Evolutionary conservation across 2,113 vertebrate genomes (phyloP), one percentile per base, ranked within the genome.

Genomic region (Bubalus kerabau): DNA sequence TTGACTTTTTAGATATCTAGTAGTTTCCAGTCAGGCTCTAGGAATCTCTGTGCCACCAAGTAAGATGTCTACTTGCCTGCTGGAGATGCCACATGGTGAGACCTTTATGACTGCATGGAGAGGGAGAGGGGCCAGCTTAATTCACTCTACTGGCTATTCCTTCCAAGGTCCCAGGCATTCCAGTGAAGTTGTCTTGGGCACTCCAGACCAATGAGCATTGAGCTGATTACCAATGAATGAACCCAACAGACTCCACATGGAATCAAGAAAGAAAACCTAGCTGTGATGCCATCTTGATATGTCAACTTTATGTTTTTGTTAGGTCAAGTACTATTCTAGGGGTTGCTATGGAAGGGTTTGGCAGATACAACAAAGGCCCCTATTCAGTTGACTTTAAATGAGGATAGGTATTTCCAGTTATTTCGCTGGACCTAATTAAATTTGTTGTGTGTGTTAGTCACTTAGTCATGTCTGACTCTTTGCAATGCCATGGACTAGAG

Each of bases 401-500:
- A 78, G n/a, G 48, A 17, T 50, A 43, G 24, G n/a, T 64, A 28
- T 80, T 9, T 36, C 13, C 9, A 3, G 32, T 78, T 86, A 43
- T 64, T 13, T 36, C 0, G 7, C 12, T 91, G 48, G 28, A 16
- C 28, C 10, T 52, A 62, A 62, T 23, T 59, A 59, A 85, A n/a
- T 62, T 85, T 17, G 30, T 76, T 43, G 19, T 71, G n/a, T 71
- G 19, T 71, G n/a, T 40, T 71, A 40, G n/a, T 71, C 67, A 71
- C 67, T 23, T 19, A 71, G 67, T 71, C n/a, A 40, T 71, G 67
- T 23, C n/a, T 23, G 19, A 23, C n/a, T 71, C n/a, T 40, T 71
- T 0, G 3, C 67, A 71, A 23, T 0, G 0, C 5, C n/a, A 71
- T 71, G 19, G 67, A 71, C n/a, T 23, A 71, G 8, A 40, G n/a